Evolutionary conservation across 2,888 invertebrate genomes (phyloP), one percentile per base, ranked within the genome.

Genomic region (Laothoe populi): DNA sequence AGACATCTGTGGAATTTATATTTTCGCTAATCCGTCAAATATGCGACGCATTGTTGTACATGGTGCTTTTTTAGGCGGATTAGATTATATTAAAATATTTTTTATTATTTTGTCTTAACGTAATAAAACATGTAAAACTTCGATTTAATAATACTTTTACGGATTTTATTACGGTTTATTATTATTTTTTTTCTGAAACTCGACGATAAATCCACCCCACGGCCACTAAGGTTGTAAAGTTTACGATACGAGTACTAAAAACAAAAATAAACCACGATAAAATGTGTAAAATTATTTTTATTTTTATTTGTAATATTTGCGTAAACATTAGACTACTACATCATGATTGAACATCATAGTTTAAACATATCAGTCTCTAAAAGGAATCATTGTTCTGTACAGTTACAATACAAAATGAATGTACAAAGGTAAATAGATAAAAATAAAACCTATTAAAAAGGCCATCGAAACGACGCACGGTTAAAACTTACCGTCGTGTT

Each of bases 1-100:
- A 73, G 68, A 75, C 71, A 73, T 78, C 73, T 79, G 72, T 69
- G 75, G 66, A 77, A 75, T 77, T 77, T 80, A 75, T 81, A 75
- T 80, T 74, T 81, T 68, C 71, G 73, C 67, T 78, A 79, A 80
- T 81, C 77, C 74, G 59, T 65, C 65, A 61, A 57, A 58, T 58
- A 46, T 23, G 44, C 16, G 38, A 24, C 23, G 42, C 19, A 35
- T 13, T 48, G 42, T 53, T 53, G 40, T 38, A 60, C 19, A 24
- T 48, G 19, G 16, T 40, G 48, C 10, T 26, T 49, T 59, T 60
- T 35, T 38, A 38, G n/a, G 13, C 44, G n/a, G 24, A 48, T 58
- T 24, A 42, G 13, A 40, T 40, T 38, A 16, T 21, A 4, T 1
- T 8, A 19, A 4, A 38, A 10, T 1, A 45, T 19, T 8, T 19